phyloP scores from a whole-genome alignment of 2,797 vertebrate species.

The Melanotaenia pygmaea region DNA sequence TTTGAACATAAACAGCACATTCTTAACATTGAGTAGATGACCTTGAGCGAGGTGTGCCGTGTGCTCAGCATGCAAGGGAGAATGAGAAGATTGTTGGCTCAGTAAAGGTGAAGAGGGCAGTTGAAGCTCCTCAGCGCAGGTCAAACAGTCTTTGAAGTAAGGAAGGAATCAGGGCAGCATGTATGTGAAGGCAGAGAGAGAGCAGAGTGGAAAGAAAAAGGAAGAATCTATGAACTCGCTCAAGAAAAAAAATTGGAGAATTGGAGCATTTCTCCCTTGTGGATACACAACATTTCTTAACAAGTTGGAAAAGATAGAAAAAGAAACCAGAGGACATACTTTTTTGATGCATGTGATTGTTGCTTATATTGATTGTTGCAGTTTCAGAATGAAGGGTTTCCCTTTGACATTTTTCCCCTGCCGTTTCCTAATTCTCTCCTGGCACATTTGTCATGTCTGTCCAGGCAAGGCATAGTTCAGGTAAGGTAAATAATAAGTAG shows the following conservation, averaged over 20 bases:
- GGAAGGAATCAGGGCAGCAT: slow-evolving; percentile 55
- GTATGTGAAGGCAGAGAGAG: slow-evolving; percentile 25
- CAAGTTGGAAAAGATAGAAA: slow-evolving; percentile 14
- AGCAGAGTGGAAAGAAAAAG: slow-evolving; percentile 11
- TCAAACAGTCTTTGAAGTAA: slow-evolving; percentile 58
- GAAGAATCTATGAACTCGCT: slow-evolving; percentile 51
- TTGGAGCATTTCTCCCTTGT: slow-evolving; percentile 67
- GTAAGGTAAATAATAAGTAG: slow-evolving; percentile 11
- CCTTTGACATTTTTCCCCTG: slow-evolving; percentile 49
- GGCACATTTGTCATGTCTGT: slow-evolving; percentile 17
- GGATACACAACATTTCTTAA: slow-evolving; percentile 63
- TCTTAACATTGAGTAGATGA: slow-evolving; percentile 31
- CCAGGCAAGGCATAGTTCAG: neutral
- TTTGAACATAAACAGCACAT: slow-evolving; percentile 34
- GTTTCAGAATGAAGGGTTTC: slow-evolving; percentile 13
- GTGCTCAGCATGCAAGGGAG: slow-evolving; percentile 35
- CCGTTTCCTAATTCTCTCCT: neutral
- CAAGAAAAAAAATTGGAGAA: slow-evolving; percentile 71
- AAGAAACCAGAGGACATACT: slow-evolving; percentile 3
- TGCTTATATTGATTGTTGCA: slow-evolving; percentile 17
- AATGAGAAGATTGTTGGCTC: slow-evolving; percentile 38
- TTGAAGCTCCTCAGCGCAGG: slow-evolving; percentile 38
- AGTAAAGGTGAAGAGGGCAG: slow-evolving; percentile 35
- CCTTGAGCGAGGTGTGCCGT: slow-evolving; percentile 39
- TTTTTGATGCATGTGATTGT: slow-evolving; percentile 22